Evolutionary conservation across 1,140 invertebrate species (phyloP).

Genomic region (Lordiphosa collinella): DNA sequence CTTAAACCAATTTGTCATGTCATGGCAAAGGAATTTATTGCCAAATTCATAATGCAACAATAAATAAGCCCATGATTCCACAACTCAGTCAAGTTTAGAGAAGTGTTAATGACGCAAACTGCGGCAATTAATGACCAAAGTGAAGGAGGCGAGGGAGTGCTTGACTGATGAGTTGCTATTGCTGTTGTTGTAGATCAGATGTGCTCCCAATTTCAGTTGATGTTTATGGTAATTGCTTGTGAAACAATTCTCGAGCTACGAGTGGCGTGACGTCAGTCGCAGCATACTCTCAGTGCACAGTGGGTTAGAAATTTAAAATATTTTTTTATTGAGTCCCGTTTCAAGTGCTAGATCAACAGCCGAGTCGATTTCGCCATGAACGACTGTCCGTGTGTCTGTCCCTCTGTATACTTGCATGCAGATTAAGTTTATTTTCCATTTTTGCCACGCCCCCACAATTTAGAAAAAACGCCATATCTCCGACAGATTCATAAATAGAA

Average conservation of each 20-base stretch:
- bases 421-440: too few species aligned
- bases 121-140: slow-evolving; percentile 37
- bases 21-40: slow-evolving; percentile 42
- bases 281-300: not conserved
- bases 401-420: too few species aligned
- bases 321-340: too few species aligned
- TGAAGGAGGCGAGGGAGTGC: not conserved
- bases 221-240: slow-evolving; percentile 73
- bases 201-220: slow-evolving; percentile 66
- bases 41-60: slow-evolving; percentile 49
- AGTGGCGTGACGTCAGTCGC: slow-evolving; percentile 30
- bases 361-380: too few species aligned
- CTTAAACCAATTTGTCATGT: slow-evolving; percentile 10
- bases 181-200: slow-evolving; percentile 22
- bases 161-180: slow-evolving; percentile 38
- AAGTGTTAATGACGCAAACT: slow-evolving; percentile 54
- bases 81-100: slow-evolving; percentile 26
- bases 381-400: too few species aligned
- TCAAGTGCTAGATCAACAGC: too few species aligned
- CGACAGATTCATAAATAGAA: too few species aligned
- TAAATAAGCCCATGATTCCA: slow-evolving; percentile 36
- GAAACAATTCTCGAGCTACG: slow-evolving; percentile 38
- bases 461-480: too few species aligned
- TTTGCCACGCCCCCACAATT: too few species aligned
- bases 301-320: too few species aligned